Evolutionary conservation across 2,113 vertebrate species (phyloP), one percentile per base, ranked within the genome.

Genomic region (Catharus bicknelli): DNA sequence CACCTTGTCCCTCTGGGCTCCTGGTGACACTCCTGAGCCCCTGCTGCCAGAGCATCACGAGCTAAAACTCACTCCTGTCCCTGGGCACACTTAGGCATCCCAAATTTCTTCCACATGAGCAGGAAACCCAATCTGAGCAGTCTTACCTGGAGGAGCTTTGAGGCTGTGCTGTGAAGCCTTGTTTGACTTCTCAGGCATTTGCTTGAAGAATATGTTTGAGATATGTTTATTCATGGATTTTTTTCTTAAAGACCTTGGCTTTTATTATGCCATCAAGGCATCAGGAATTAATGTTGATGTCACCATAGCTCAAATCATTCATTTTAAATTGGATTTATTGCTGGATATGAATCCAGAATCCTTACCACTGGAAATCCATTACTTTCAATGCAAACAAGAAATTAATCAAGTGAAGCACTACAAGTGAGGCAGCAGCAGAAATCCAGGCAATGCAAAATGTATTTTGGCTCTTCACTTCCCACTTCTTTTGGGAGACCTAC

Each of bases 91-190:
- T 34, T 12, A 2, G 14, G 13, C 3, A 13, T 6, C 21, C 34
- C 53, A 42, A 1, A 16, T 17, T 10, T 11, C 40, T 15, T 43
- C 6, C 13, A 14, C 20, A 2, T 2, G 17, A 20, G 20, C 4
- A 17, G 43, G 25, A 48, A 34, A 23, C 5, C 8, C 18, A 2
- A 0, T 1, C 47, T 1, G 0, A 61, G 40, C 20, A 34, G 25
- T 30, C 16, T 26, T 12, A 34, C n/a, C 62, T 68, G 54, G 5
- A 1, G 9, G 8, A 6, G 4, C 21, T 53, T 13, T 1, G 7
- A 7, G 50, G 30, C 15, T 40, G 2, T 2, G 0, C 1, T 10
- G 32, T 10, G 7, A 38, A 40, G 6, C 11, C 63, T 38, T 1
- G 1, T 25, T 18, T 7, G 1, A 4, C 47, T 38, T 26, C 55